These are phyloP conservation scores for Sitodiplosis mosellana DNA, from an alignment of 1,140 invertebrate genomes.

Conservation along the genomic window DNA sequence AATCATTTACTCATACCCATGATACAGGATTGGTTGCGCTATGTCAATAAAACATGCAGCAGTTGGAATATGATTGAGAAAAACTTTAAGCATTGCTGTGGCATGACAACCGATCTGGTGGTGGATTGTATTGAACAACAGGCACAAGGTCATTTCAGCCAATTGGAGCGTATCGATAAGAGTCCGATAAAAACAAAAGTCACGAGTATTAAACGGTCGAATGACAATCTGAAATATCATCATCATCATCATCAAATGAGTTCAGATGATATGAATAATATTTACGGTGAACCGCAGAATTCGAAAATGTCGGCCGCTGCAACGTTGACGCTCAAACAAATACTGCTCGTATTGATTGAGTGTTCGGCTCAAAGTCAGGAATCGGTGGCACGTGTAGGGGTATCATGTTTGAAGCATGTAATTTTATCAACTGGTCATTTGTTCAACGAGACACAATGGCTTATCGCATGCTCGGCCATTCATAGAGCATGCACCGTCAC, in stretches of 20 bases:
- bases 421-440: conserved; percentile 64
- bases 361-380: conserved; percentile 79
- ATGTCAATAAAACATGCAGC: conserved; percentile 43
- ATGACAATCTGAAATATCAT: conserved; percentile 20
- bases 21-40: conserved; percentile 75
- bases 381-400: conserved; percentile 73
- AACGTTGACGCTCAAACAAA: conserved; percentile 67
- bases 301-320: conserved; percentile 30
- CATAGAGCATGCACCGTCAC: conserved; percentile 67
- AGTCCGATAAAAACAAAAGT: conserved; percentile 16
- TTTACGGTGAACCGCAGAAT: conserved; percentile 12
- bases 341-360: conserved; percentile 73
- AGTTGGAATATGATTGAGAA: conserved; percentile 53
- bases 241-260: conserved; percentile 24
- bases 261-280: conserved; percentile 21
- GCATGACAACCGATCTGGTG: conserved; percentile 75
- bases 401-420: conserved; percentile 78
- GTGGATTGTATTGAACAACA: conserved; percentile 46
- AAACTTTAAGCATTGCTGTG: conserved; percentile 86
- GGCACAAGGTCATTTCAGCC: no score
- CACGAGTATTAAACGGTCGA: conserved; percentile 19
- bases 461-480: conserved; percentile 57
- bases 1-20: conserved; percentile 77
- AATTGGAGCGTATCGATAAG: conserved; percentile 5
- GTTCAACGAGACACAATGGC: conserved; percentile 67